Base-by-base conservation (phyloP, 2,797 vertebrate species). In the Silurus aristotelis region DNA sequence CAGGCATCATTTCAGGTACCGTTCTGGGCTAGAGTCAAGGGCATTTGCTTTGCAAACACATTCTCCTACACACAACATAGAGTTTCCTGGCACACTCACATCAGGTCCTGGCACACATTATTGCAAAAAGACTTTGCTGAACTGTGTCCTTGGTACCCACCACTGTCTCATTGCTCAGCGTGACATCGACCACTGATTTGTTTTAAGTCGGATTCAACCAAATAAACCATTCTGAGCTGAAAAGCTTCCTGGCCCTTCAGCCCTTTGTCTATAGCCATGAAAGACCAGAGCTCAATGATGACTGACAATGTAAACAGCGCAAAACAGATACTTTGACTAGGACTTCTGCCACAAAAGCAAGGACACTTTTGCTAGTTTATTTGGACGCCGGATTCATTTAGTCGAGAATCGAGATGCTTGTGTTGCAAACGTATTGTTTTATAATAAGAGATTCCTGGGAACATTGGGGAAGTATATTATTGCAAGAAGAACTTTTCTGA, bases 201-300 rank as follows among this genome's bases (percentile, higher is more conserved):
- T 78, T 46, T 63, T 46, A 12, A 63, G 13, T 22, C 43, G 8
- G 77, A 46, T 17, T 63, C 58, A 63, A 79, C 19, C 60, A 63
- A 79, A 63, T 46, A 64, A 80, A 80, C 43, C 31, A 63, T 14
- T 19, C 63, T 67, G 68, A 81, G 64, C 63, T 68, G 63, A 56
- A 81, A 81, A 19, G 15, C 46, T 68, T n/a, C 80, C 43, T 52
- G 13, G 64, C n/a, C 5, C 25, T 55, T 19, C 17, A 31, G 0
- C 63, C 1, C n/a, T 17, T 48, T 81, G 46, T 81, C 63, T 17
- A 19, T 20, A 55, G 48, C 10, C 63, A 81, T 31, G 4, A 63
- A 63, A n/a, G 78, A 22, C 17, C 20, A 52, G 63, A 66, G 78
- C 25, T 82, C 58, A 56, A 70, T 25, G 5, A 25, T 68, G 25